These are phyloP conservation scores for Eurystomus gularis DNA, from an alignment of 2,113 vertebrate species.

Conservation along the genomic window DNA sequence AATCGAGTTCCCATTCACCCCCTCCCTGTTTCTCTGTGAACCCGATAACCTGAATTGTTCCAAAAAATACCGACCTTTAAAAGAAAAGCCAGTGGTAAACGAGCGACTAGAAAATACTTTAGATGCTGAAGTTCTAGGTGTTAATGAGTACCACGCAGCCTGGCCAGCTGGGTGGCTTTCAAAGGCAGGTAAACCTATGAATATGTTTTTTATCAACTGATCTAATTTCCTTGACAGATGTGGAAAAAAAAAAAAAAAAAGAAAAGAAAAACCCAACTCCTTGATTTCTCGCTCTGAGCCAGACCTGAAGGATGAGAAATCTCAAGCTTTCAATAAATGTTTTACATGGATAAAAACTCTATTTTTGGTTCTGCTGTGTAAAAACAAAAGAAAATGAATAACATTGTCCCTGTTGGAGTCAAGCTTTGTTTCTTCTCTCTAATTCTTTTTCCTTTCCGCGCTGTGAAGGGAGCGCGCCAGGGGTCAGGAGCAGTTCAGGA, in stretches of 20 bases:
- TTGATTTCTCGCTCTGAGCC: constrained; percentile 1
- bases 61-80: background rate
- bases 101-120: background rate
- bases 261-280: background rate
- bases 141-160: constrained; percentile 12
- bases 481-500: constrained; percentile 16
- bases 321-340: background rate
- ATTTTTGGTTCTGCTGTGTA: background rate
- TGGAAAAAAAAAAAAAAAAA: too few relatives aligned
- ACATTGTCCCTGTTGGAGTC: background rate
- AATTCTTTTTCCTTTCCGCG: background rate
- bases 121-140: background rate
- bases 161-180: constrained; percentile 11
- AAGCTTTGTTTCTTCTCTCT: background rate
- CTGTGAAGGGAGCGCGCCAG: background rate
- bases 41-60: background rate
- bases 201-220: constrained; percentile 26
- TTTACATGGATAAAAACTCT: constrained; percentile 16
- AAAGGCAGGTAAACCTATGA: background rate
- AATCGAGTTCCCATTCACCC: background rate
- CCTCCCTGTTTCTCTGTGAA: background rate
- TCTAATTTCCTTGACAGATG: constrained; percentile 43
- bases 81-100: background rate
- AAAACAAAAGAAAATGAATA: constrained; percentile 21
- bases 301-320: background rate